Evolutionary conservation across 2,888 invertebrate species (phyloP).

Genomic region (Sphaeridia pumilis): DNA sequence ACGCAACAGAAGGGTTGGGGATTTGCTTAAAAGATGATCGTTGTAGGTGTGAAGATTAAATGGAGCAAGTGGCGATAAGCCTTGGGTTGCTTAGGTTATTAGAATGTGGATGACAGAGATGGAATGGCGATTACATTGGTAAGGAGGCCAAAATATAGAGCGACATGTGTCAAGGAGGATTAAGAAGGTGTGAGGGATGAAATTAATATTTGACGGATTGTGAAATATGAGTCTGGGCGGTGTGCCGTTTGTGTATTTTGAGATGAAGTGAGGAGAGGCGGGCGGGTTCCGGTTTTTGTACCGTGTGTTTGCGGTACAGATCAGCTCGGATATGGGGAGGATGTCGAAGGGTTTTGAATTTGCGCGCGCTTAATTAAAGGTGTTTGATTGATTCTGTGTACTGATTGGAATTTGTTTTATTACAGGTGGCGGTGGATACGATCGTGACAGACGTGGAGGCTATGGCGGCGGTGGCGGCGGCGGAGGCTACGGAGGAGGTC

Average conservation of each 20-base stretch:
- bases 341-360: neutral
- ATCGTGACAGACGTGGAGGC: neutral
- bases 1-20: too few species aligned
- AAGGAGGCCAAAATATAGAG: neutral
- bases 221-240: conserved; percentile 1
- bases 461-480: conserved; percentile 12
- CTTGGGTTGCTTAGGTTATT: too few species aligned
- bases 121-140: too few species aligned
- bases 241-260: too few species aligned
- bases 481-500: conserved; percentile 36
- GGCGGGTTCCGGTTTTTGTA: neutral
- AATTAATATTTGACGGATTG: neutral
- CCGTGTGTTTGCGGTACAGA: too few species aligned
- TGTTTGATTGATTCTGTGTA: neutral
- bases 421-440: neutral
- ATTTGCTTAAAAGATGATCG: too few species aligned
- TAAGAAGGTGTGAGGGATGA: neutral
- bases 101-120: too few species aligned
- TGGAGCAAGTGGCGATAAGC: too few species aligned
- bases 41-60: too few species aligned
- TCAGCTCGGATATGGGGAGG: neutral
- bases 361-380: neutral
- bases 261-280: neutral
- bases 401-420: neutral
- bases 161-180: neutral